These are phyloP conservation scores for Ischnura elegans DNA, from an alignment of 2,888 invertebrate species.

Conservation along the genomic window DNA sequence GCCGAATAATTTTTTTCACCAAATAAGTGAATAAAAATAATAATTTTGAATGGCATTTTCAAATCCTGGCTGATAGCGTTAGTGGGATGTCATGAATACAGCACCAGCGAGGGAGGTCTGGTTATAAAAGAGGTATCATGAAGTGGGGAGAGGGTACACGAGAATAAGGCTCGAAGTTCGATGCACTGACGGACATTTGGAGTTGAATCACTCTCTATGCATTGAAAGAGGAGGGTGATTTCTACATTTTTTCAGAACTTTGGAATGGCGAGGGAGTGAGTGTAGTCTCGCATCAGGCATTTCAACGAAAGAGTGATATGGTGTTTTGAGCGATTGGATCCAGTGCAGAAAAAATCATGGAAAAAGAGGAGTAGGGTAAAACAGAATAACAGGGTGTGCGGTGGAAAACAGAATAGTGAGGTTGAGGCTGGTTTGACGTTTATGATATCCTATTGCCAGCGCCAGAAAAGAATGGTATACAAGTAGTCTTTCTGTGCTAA, in stretches of 20 bases:
- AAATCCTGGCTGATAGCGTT: neutral
- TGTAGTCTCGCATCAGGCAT: neutral
- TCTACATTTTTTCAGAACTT: neutral
- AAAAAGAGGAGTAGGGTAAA: neutral
- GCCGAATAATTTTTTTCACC: neutral
- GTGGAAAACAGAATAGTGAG: neutral
- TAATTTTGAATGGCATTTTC: neutral
- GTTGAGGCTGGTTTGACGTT: no score
- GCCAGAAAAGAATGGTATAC: no score
- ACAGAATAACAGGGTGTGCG: neutral
- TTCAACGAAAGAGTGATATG: neutral
- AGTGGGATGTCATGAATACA: slow-evolving; percentile 39
- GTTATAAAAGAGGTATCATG: no score
- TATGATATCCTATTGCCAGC: no score
- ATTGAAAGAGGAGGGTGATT: neutral
- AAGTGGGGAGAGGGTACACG: neutral
- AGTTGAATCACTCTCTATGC: neutral
- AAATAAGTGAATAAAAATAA: neutral
- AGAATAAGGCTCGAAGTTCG: neutral
- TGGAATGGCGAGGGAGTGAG: neutral
- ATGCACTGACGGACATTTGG: neutral
- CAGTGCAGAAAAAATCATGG: neutral
- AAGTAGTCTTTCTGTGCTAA: no score
- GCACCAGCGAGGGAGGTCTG: neutral
- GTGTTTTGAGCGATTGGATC: neutral